A percentile compares a stretch with the other conserved stretches of the same genome.
Evolutionary conservation across 2,888 invertebrate genomes (phyloP).

Genomic region (Imbricaverruca yamaguchii): DNA sequence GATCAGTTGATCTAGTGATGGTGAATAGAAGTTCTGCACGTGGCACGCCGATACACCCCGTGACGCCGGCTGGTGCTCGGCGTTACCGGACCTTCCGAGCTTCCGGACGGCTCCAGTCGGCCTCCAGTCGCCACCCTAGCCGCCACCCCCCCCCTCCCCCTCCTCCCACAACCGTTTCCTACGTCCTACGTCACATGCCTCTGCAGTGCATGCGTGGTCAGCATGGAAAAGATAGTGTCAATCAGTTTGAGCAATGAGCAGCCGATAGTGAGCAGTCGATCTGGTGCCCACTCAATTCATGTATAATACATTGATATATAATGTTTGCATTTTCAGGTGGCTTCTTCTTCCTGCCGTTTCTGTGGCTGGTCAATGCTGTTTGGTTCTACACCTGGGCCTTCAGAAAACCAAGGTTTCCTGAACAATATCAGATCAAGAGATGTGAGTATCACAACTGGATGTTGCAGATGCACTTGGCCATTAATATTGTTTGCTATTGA

Average conservation of each 20-base stretch:
- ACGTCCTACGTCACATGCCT: too few relatives aligned
- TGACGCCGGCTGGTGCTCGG: too few relatives aligned
- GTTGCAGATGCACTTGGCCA: too few relatives aligned
- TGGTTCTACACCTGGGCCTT: slow-evolving; percentile 9
- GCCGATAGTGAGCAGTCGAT: not conserved
- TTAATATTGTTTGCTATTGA: too few relatives aligned
- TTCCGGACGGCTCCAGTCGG: too few relatives aligned
- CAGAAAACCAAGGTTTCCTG: slow-evolving; percentile 3
- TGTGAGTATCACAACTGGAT: not conserved
- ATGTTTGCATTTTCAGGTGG: not conserved
- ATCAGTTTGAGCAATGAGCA: not conserved
- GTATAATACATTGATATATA: not conserved
- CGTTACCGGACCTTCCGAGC: too few relatives aligned
- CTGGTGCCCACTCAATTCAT: not conserved
- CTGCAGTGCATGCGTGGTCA: not conserved
- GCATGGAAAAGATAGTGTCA: not conserved
- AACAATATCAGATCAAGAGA: slow-evolving; percentile 7
- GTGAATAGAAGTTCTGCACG: too few relatives aligned
- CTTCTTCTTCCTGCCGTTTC: not conserved
- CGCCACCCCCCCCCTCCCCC: too few relatives aligned
- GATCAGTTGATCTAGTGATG: too few relatives aligned
- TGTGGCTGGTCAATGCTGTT: slow-evolving; percentile 7
- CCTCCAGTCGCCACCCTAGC: too few relatives aligned
- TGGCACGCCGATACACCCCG: too few relatives aligned
- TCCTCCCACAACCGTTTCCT: too few relatives aligned